Base-by-base conservation (phyloP, 2,888 invertebrate species). In the Machimus atricapillus region DNA sequence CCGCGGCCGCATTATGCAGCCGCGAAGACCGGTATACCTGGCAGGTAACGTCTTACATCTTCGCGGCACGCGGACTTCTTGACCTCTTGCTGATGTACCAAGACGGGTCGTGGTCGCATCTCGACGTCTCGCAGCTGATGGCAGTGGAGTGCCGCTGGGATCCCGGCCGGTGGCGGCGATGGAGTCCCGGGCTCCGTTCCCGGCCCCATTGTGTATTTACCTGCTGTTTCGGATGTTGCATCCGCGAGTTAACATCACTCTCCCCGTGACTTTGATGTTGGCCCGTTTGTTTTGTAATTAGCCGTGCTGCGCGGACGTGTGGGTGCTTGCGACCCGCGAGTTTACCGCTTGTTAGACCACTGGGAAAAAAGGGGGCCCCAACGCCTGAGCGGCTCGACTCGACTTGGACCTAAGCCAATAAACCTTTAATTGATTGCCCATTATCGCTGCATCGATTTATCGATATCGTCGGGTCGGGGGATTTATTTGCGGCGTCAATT, bases 261-360 rank as follows among this genome's bases (percentile, higher is more conserved):
- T 83, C 40, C 82, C 82, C 66, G 82, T 83, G 82, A 83, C 82
- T 83, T 66, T 66, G 66, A 66, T 83, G 82, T 66, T 40, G 19
- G 23, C 37, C 66, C 40, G 82, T 83, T 83, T 83, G 82, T 66
- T 83, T 83, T 83, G 82, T 83, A 83, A 83, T 83, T 83, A 83
- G 82, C 23, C 66, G 37, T 66, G 82, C 19, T 40, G 66, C 37
- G 16, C 52, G 31, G 23, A 16, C 16, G 79, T 31, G 52, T 23
- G 31, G 23, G 43, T 52, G 52, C 66, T 52, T 6, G n/a, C n/a
- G 27, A 23, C 9, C 66, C 19, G 66, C 66, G 12, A 79, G 46
- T 40, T 46, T 40, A 23, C 56, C 56, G 56, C 56, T 56, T 52
- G 81, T 27, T 52, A 46, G 46, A 46, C 31, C 56, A 5, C 27